Evolutionary conservation across 2,888 invertebrate genomes (phyloP).

Genomic region (Synanthedon andrenaeformis): DNA sequence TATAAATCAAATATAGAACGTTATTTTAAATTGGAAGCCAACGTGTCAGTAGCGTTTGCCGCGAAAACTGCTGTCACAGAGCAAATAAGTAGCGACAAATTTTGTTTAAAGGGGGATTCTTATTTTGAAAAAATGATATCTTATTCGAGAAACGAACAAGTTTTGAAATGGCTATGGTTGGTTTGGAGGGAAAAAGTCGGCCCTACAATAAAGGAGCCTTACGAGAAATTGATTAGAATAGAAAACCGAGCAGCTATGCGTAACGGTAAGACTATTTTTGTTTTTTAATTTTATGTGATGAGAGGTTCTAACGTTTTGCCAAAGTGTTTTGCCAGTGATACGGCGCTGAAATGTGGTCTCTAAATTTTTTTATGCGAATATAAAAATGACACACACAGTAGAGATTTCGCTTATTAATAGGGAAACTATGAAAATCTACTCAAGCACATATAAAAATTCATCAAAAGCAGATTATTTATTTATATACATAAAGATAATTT

Average conservation of each 20-base stretch:
- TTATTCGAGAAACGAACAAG: constrained; percentile 46
- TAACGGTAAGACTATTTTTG: constrained; percentile 64
- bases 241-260: constrained; percentile 74
- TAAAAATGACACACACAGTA: too few species aligned
- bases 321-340: background rate
- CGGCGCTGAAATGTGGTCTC: too few species aligned
- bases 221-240: constrained; percentile 60
- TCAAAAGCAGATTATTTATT: too few species aligned
- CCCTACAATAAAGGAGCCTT: constrained; percentile 65
- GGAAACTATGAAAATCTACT: too few species aligned
- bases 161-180: constrained; percentile 74
- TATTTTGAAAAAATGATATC: constrained; percentile 73
- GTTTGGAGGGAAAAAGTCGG: constrained; percentile 76
- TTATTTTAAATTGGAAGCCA: constrained; percentile 10
- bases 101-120: constrained; percentile 73
- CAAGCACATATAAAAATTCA: too few species aligned
- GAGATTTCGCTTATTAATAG: too few species aligned
- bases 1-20: constrained; percentile 22
- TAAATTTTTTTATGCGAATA: too few species aligned
- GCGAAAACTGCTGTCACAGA: constrained; percentile 16
- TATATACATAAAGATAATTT: too few species aligned
- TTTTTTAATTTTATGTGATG: too few species aligned
- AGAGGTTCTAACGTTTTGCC: constrained; percentile 6
- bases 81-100: constrained; percentile 6
- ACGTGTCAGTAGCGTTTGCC: constrained; percentile 12